Percentiles rank a stretch among this genome's conserved stretches.
These are phyloP conservation scores for Eospalax fontanierii DNA, from an alignment of 2,797 vertebrate species.

Conservation along the genomic window DNA sequence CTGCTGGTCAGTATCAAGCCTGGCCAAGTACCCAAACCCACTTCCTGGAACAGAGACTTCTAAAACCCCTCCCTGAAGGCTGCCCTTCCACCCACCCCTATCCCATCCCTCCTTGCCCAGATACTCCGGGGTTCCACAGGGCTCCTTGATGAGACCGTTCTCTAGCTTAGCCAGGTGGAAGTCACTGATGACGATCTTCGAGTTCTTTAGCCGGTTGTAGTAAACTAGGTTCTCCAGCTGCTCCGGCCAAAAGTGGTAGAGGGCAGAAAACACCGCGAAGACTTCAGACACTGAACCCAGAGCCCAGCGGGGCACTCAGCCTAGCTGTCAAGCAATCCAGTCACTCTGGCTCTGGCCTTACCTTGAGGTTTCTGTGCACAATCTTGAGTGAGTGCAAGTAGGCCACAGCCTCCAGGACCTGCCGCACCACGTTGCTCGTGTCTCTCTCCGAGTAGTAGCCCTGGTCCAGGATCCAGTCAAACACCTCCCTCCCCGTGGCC, in stretches of 20 bases:
- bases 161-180: slow-evolving; percentile 98
- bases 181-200: slow-evolving; percentile 99
- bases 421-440: slow-evolving; percentile 98
- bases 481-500: slow-evolving; percentile 98
- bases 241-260: neutral
- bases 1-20: slow-evolving; percentile 40
- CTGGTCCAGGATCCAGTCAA: slow-evolving; percentile 99
- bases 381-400: slow-evolving; percentile 98
- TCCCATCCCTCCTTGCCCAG: slow-evolving; percentile 92
- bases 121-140: slow-evolving; percentile 98
- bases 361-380: slow-evolving; percentile 99
- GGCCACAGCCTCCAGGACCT: slow-evolving; percentile 98
- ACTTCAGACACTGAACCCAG: neutral
- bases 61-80: neutral
- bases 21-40: neutral
- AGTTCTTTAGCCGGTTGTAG: slow-evolving; percentile 98
- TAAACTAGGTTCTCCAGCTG: slow-evolving; percentile 99
- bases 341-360: slow-evolving; percentile 80
- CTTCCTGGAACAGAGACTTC: neutral
- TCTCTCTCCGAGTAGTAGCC: slow-evolving; percentile 99
- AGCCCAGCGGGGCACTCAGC: neutral
- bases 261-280: slow-evolving; percentile 28
- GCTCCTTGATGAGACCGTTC: slow-evolving; percentile 98
- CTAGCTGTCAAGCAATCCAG: neutral
- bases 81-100: neutral